Evolutionary conservation across 2,113 vertebrate genomes (phyloP).

Genomic region (Agelaius tricolor): DNA sequence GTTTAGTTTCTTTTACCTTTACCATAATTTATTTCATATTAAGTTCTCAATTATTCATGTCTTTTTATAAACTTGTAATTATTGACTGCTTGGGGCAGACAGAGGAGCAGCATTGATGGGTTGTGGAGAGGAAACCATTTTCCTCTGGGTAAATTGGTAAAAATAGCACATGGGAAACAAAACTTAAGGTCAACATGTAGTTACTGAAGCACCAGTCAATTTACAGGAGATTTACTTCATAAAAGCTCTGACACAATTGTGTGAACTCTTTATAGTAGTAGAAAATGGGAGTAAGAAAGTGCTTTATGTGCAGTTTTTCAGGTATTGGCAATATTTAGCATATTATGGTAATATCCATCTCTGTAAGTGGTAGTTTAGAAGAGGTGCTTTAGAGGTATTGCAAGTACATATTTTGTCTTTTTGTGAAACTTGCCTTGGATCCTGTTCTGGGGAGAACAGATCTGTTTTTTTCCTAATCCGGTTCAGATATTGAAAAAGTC

Average conservation of each 20-base stretch:
- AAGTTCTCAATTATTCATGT: background rate
- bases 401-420: background rate
- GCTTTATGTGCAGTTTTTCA: background rate
- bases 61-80: background rate
- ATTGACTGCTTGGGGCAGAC: background rate
- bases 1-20: background rate
- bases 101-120: background rate
- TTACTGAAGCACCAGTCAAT: background rate
- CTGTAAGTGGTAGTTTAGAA: background rate
- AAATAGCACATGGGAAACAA: slow-evolving; percentile 1
- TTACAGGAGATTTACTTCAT: background rate
- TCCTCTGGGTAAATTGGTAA: background rate
- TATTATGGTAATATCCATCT: background rate
- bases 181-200: background rate
- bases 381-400: background rate
- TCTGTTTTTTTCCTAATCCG: background rate
- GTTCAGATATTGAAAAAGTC: background rate
- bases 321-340: background rate
- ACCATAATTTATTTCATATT: background rate
- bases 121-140: background rate
- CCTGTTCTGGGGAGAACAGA: background rate
- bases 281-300: background rate
- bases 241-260: background rate
- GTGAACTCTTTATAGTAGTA: background rate
- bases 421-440: background rate